Percentiles rank a stretch among this genome's conserved stretches.
These are phyloP conservation scores for Saguinus imperator DNA, from an alignment of 2,113 vertebrate species.

Conservation along the genomic window DNA sequence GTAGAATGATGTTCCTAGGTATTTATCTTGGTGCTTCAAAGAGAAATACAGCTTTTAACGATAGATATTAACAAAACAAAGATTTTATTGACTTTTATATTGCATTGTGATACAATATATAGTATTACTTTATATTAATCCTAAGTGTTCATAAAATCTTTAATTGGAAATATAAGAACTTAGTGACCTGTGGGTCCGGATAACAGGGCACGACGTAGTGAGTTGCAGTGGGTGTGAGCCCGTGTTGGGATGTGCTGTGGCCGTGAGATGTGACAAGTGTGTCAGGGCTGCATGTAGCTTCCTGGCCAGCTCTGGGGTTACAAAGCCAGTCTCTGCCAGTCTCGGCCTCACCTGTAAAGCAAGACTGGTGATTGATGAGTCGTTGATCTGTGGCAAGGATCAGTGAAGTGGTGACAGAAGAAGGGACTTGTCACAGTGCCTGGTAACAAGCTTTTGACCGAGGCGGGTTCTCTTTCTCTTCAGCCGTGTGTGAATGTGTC, in stretches of 20 bases:
- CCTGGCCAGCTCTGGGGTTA: neutral
- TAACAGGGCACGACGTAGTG: neutral
- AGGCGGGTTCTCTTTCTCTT: neutral
- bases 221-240: too few relatives aligned
- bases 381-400: neutral
- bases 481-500: fast-evolving
- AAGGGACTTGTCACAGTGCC: fast-evolving
- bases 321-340: too few relatives aligned
- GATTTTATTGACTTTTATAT: neutral
- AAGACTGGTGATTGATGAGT: neutral
- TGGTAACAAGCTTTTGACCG: neutral
- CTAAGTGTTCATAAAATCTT: neutral
- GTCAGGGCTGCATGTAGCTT: neutral
- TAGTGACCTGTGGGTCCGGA: neutral
- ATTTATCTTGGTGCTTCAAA: neutral
- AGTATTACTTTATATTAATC: neutral
- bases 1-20: neutral
- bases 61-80: neutral
- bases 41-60: neutral
- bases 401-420: neutral
- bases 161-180: neutral
- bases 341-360: neutral
- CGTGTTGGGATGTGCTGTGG: neutral
- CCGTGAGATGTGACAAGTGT: neutral
- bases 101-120: fast-evolving